Percentiles rank a stretch among this genome's conserved stretches.
These are phyloP conservation scores for Saxicola maurus DNA, from an alignment of 2,797 vertebrate species.

Conservation along the genomic window DNA sequence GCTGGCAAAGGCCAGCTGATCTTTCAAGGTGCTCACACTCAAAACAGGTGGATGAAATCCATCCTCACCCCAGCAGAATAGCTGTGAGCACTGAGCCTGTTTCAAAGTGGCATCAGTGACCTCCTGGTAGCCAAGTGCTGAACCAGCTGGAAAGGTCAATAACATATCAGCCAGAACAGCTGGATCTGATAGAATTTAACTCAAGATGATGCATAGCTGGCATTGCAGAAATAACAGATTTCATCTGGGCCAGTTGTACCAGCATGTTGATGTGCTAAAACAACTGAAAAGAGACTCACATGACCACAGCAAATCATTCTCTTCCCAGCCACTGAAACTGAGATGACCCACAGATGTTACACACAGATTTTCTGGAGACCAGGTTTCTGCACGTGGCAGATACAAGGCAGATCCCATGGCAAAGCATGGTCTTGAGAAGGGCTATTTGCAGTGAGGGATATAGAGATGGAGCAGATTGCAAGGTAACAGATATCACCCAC, in stretches of 20 bases:
- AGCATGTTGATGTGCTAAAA: neutral
- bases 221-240: conserved; percentile 34
- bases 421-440: neutral
- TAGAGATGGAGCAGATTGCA: neutral
- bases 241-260: neutral
- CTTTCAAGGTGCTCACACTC: neutral
- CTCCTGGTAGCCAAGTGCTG: conserved; percentile 8
- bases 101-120: neutral
- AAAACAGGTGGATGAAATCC: conserved; percentile 2
- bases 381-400: neutral
- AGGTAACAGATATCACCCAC: neutral
- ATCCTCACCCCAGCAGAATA: neutral
- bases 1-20: neutral
- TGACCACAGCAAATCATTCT: neutral
- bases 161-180: conserved; percentile 37
- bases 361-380: neutral
- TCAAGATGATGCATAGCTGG: neutral
- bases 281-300: neutral
- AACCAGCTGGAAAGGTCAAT: conserved; percentile 26
- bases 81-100: neutral
- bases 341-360: neutral
- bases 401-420: neutral
- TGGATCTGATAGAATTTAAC: conserved; percentile 33
- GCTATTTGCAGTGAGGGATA: neutral
- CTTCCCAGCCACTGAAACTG: neutral